Percentiles rank a stretch among this genome's conserved stretches.
phyloP scores from a whole-genome alignment of 2,113 vertebrate species.

The Quiscalus mexicanus region DNA sequence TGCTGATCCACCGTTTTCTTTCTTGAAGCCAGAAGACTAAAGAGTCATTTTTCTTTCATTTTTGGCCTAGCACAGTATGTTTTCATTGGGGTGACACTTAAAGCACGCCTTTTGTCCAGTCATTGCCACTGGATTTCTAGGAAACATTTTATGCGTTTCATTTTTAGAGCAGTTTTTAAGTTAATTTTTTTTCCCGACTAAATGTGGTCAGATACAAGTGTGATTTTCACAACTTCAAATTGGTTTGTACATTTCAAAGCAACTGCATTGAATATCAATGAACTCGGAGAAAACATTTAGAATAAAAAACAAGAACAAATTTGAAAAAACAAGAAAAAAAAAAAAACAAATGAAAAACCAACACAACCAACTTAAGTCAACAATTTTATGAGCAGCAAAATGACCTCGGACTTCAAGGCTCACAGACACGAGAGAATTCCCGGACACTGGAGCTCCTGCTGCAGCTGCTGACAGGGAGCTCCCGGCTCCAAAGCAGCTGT shows the following conservation, averaged over 20 bases:
- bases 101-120: neutral
- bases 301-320: neutral
- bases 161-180: neutral
- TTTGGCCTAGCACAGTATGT: neutral
- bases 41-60: neutral
- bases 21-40: neutral
- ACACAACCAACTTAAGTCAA: neutral
- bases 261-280: neutral
- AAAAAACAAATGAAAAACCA: no score
- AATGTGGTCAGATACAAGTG: neutral
- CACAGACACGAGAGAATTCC: neutral
- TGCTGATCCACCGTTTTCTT: fast-evolving
- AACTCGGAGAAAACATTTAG: neutral
- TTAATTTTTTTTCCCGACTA: neutral
- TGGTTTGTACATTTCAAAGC: neutral
- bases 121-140: neutral
- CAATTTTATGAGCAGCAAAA: neutral
- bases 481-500: neutral
- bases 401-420: neutral
- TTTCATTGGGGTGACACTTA: neutral
- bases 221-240: neutral
- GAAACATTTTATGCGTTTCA: neutral
- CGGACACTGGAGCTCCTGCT: neutral
- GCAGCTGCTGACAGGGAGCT: neutral
- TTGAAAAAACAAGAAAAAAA: fast-evolving